phyloP scores from a whole-genome alignment of 2,113 vertebrate species.

The Eulacestoma nigropectus region DNA sequence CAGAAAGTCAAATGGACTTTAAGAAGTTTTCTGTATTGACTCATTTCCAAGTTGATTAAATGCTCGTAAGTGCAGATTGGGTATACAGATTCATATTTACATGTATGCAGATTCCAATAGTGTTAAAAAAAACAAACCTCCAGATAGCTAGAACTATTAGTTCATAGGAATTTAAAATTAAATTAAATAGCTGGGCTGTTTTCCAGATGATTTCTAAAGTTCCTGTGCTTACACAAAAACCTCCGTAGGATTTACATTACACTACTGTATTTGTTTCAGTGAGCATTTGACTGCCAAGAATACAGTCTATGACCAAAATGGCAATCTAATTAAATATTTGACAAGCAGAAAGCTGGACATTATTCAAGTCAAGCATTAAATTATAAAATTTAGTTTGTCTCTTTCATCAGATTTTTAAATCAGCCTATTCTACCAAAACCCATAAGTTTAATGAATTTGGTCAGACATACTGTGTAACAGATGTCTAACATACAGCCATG shows the following conservation, averaged over 20 bases:
- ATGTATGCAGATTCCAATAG: neutral
- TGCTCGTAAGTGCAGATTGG: neutral
- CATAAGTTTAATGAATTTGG: slow-evolving; percentile 67
- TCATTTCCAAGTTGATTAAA: slow-evolving; percentile 40
- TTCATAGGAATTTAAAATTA: slow-evolving; percentile 34
- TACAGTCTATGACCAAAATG: slow-evolving; percentile 33
- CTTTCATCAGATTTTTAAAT: slow-evolving; percentile 55
- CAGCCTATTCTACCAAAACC: slow-evolving; percentile 43
- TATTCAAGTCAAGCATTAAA: slow-evolving; percentile 70
- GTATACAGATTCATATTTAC: neutral
- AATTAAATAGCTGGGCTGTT: slow-evolving; percentile 57
- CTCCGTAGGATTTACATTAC: slow-evolving; percentile 10
- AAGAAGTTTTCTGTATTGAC: slow-evolving; percentile 37
- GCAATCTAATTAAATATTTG: slow-evolving; percentile 62
- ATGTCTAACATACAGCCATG: slow-evolving; percentile 56
- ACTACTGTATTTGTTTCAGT: slow-evolving; percentile 5
- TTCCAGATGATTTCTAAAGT: slow-evolving; percentile 55
- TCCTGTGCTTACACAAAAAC: slow-evolving; percentile 29
- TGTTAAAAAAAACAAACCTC: neutral
- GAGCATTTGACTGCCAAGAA: slow-evolving; percentile 49
- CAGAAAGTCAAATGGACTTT: slow-evolving; percentile 35
- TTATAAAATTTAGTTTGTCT: slow-evolving; percentile 54
- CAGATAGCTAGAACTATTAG: slow-evolving; percentile 25
- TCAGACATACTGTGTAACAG: slow-evolving; percentile 68
- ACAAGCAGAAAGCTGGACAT: slow-evolving; percentile 57